A percentile compares a stretch with the other conserved stretches of the same genome.
Conservation (phyloP, 2,797 vertebrate species). For the Selene dorsalis region DNA sequence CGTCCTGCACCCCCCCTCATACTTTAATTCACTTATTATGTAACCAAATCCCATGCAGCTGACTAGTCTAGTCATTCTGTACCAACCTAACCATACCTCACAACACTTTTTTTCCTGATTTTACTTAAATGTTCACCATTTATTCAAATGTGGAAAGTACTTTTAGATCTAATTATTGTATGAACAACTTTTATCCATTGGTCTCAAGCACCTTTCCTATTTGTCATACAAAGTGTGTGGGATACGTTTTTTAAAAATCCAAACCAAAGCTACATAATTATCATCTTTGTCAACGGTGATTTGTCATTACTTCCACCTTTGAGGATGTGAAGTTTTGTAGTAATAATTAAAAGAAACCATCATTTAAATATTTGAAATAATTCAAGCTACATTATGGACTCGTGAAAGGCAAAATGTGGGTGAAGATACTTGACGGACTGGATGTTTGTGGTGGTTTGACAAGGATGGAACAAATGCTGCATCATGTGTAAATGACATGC, state of each 20-base stretch:
- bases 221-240: background rate
- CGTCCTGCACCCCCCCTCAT: background rate
- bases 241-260: too few relatives aligned
- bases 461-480: background rate
- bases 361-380: background rate
- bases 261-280: background rate
- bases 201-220: background rate
- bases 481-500: too few relatives aligned
- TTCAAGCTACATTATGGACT: background rate
- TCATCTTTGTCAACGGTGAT: background rate
- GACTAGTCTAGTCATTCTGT: background rate
- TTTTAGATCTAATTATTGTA: background rate
- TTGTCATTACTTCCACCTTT: background rate
- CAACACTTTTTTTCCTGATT: background rate
- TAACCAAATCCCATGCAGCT: background rate
- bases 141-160: background rate
- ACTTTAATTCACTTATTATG: background rate
- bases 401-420: slow-evolving; percentile 44
- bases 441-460: slow-evolving; percentile 3
- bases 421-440: slow-evolving; percentile 25
- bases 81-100: background rate
- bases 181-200: background rate
- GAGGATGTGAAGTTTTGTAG: background rate
- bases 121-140: background rate
- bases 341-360: background rate